Evolutionary conservation across 1,140 invertebrate species (phyloP).

Genomic region (Choristoneura fumiferana): DNA sequence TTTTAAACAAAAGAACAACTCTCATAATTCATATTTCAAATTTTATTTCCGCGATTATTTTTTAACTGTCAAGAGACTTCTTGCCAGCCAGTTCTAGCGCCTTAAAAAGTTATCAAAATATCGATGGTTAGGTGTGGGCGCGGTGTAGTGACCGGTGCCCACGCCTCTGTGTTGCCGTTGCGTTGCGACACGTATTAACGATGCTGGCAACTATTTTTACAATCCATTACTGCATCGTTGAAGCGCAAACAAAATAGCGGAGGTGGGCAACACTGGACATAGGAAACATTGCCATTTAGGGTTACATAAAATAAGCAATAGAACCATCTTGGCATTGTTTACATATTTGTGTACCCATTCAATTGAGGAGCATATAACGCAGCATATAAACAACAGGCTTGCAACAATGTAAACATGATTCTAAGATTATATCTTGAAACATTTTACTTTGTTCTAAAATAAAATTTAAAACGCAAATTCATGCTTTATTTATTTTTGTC

Average conservation of each 20-base stretch:
- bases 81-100: conserved; percentile 10
- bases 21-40: conserved; percentile 9
- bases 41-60: conserved; percentile 7
- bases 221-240: conserved; percentile 17
- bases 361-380: too few relatives aligned
- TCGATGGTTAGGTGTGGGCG: conserved; percentile 34
- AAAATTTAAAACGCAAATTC: too few relatives aligned
- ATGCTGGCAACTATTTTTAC: conserved; percentile 16
- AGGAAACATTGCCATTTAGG: conserved; percentile 4
- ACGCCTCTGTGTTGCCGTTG: conserved; percentile 29
- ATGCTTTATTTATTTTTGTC: too few relatives aligned
- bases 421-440: too few relatives aligned
- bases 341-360: too few relatives aligned
- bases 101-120: conserved; percentile 16
- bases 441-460: too few relatives aligned
- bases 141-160: conserved; percentile 42
- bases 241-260: conserved; percentile 4
- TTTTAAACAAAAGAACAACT: conserved; percentile 1
- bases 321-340: too few relatives aligned
- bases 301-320: background rate
- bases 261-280: background rate
- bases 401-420: too few relatives aligned
- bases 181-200: conserved; percentile 32
- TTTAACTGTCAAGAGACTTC: conserved; percentile 7
- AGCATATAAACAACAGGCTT: too few relatives aligned